A percentile compares a stretch with the other conserved stretches of the same genome.
Conservation (phyloP, 2,113 vertebrate species). For the Perognathus longimembris region DNA sequence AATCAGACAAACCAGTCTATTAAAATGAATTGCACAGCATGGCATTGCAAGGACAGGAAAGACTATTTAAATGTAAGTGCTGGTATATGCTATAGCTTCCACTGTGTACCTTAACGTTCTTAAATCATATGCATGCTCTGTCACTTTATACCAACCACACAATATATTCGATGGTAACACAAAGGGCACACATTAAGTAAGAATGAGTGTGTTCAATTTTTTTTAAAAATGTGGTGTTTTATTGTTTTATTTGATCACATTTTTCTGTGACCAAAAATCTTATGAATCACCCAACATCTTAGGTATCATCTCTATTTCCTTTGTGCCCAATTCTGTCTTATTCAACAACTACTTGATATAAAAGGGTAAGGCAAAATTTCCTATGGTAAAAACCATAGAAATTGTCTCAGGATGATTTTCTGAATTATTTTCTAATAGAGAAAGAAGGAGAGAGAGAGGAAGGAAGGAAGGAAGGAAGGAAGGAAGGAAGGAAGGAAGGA, state of each 20-base stretch:
- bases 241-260: background rate
- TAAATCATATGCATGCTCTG: background rate
- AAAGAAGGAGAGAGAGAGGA: background rate
- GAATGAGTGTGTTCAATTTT: background rate
- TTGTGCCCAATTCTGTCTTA: conserved; percentile 23
- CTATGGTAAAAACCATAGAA: conserved; percentile 63
- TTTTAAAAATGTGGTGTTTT: background rate
- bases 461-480: conserved; percentile 42
- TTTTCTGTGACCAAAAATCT: background rate
- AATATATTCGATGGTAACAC: background rate
- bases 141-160: conserved; percentile 1
- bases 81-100: background rate
- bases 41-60: conserved; percentile 26
- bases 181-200: background rate
- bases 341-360: conserved; percentile 16
- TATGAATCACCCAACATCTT: background rate
- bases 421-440: conserved; percentile 70
- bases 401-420: conserved; percentile 56
- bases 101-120: background rate
- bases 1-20: conserved; percentile 79
- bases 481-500: background rate
- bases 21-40: conserved; percentile 78
- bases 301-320: background rate
- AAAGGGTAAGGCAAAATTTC: conserved; percentile 64
- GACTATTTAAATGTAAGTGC: conserved; percentile 62